Evolutionary conservation across 2,888 invertebrate species (phyloP), one percentile per base, ranked within the genome.

Genomic region (Apamea epomidion): DNA sequence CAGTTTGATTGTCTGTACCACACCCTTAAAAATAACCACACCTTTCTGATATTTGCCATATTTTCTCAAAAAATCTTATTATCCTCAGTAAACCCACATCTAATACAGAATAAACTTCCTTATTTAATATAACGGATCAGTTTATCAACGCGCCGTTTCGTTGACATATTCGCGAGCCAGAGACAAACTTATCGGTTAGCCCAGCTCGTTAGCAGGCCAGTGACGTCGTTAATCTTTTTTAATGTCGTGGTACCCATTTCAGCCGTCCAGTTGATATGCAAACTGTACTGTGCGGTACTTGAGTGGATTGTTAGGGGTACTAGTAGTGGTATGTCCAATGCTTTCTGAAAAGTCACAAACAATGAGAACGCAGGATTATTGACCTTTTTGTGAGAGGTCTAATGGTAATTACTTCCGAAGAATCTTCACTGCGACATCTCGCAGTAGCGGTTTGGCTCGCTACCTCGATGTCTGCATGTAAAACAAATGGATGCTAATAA

Each of bases 201-300:
- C 83, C 0, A 60, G 65, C 86, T 83, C 76, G 86, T 85, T 85
- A 85, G 83, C 80, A 64, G 72, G 76, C 68, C 83, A 83, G 83
- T 72, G 71, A 75, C 69, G 65, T 80, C 83, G 60, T 85, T 86
- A 80, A 85, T 85, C 86, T 85, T 85, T 85, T 86, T 85, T 83
- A 85, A 83, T 83, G 86, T 77, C 83, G 54, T 74, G 72, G 51
- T 69, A 77, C 74, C 84, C 82, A 73, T 82, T 82, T 82, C 54
- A 75, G 75, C 76, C 71, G 74, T 83, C 80, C 83, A 65, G 85
- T 86, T 80, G 83, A 83, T 86, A 83, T 83, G 76, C 83, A 67
- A 80, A 85, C 76, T 86, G 80, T 86, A 68, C 75, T 75, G 70
- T 6, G 51, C 21, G 51, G 73, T 58, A 79, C 60, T 78, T 72